Evolutionary conservation across 1,140 invertebrate genomes (phyloP).

Genomic region (Atta colombica): DNA sequence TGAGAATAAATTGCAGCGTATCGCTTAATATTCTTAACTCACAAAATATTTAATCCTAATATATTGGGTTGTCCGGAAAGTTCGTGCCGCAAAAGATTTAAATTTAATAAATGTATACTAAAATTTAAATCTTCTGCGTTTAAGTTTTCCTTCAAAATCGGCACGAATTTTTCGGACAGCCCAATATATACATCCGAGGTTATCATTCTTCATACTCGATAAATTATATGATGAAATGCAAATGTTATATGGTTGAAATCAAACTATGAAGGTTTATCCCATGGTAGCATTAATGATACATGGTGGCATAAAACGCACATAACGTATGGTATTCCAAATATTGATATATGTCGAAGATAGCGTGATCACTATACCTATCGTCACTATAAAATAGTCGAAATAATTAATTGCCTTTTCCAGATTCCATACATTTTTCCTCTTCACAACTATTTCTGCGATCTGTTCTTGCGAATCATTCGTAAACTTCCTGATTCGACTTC

Average conservation of each 20-base stretch:
- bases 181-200: neutral
- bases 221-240: neutral
- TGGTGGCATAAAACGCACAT: constrained; percentile 88
- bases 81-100: too few species aligned
- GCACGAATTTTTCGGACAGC: too few species aligned
- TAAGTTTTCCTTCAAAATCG: too few species aligned
- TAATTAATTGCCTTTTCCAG: constrained; percentile 77
- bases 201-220: neutral
- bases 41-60: neutral
- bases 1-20: neutral
- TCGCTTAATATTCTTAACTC: neutral
- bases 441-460: neutral
- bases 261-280: constrained; percentile 33
- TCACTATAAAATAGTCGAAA: constrained; percentile 86
- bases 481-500: neutral
- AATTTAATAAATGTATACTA: too few species aligned
- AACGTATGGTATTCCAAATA: constrained; percentile 87
- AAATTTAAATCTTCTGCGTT: too few species aligned
- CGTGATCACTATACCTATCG: constrained; percentile 87
- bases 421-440: neutral
- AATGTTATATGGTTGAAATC: neutral
- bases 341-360: constrained; percentile 89
- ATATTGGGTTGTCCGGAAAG: too few species aligned
- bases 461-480: neutral
- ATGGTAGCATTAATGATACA: constrained; percentile 88